Conservation (phyloP, 2,113 vertebrate genomes). For the Cygnus buccinator region DNA sequence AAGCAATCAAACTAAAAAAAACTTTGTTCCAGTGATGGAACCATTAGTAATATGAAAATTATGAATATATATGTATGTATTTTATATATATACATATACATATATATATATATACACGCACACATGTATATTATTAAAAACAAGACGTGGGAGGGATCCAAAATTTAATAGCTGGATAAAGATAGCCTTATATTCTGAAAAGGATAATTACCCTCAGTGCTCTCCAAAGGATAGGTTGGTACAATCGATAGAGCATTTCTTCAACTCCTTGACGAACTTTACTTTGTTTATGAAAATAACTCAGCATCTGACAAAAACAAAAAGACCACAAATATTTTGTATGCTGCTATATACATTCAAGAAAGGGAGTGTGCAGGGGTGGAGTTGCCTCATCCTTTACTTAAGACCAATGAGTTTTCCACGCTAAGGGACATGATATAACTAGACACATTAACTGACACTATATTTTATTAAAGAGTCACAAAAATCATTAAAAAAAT, state of each 20-base stretch:
- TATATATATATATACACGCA: not conserved
- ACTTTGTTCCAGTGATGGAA: not conserved
- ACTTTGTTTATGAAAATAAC: slow-evolving; percentile 88
- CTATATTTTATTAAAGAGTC: not conserved
- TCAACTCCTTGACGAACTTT: slow-evolving; percentile 86
- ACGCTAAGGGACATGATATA: not conserved
- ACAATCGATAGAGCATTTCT: slow-evolving; percentile 89
- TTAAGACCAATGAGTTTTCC: not conserved
- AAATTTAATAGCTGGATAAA: not conserved
- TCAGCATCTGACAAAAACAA: slow-evolving; percentile 80
- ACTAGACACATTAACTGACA: not conserved
- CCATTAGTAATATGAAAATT: not conserved
- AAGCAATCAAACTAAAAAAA: not conserved
- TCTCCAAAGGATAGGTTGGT: slow-evolving; percentile 94
- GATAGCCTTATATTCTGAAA: not conserved
- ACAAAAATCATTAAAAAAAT: not conserved
- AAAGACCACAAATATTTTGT: not conserved
- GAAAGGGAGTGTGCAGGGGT: not conserved
- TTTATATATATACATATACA: not conserved
- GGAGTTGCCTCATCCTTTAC: not conserved
- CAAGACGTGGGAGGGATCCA: not conserved
- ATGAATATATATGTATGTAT: not conserved
- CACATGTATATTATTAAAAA: not conserved
- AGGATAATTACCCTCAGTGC: slow-evolving; percentile 83
- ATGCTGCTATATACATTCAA: not conserved